Conservation (phyloP, 2,888 invertebrate genomes). For the Hypena proboscidalis region DNA sequence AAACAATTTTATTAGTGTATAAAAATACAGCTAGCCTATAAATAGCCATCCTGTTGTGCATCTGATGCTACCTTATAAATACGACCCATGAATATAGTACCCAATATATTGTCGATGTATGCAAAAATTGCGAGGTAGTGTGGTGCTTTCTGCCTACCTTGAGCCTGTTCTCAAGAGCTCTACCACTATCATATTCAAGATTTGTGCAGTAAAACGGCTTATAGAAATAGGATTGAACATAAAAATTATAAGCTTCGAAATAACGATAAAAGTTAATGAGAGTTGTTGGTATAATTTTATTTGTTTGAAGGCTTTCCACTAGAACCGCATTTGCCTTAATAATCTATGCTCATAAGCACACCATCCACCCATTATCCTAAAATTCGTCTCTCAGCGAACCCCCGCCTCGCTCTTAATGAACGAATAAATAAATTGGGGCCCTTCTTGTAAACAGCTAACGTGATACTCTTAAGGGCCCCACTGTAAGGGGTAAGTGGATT, state of each 20-base stretch:
- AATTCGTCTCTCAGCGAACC: conserved; percentile 79
- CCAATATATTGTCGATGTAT: no score
- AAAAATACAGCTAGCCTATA: no score
- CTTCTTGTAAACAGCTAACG: conserved; percentile 77
- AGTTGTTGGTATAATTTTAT: conserved; percentile 37
- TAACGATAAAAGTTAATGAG: conserved; percentile 35
- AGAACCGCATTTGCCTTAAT: conserved; percentile 46
- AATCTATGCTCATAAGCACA: conserved; percentile 54
- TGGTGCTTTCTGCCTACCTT: no score
- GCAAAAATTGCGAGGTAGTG: no score
- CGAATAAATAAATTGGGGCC: conserved; percentile 83
- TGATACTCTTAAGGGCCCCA: conserved; percentile 70
- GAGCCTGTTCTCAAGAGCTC: no score
- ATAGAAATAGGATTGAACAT: conserved; percentile 1
- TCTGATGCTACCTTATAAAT: no score
- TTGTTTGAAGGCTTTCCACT: conserved; percentile 38
- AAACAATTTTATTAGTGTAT: no score
- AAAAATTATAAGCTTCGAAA: conserved; percentile 26
- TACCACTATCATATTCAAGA: no score
- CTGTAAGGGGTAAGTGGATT: conserved; percentile 84
- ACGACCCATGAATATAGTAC: no score
- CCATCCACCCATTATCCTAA: conserved; percentile 75
- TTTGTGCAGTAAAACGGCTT: conserved; percentile 2
- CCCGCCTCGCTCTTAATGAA: conserved; percentile 77
- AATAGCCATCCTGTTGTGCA: no score